These are phyloP conservation scores for Geotrypetes seraphini DNA, from an alignment of 2,797 vertebrate species.

Conservation along the genomic window DNA sequence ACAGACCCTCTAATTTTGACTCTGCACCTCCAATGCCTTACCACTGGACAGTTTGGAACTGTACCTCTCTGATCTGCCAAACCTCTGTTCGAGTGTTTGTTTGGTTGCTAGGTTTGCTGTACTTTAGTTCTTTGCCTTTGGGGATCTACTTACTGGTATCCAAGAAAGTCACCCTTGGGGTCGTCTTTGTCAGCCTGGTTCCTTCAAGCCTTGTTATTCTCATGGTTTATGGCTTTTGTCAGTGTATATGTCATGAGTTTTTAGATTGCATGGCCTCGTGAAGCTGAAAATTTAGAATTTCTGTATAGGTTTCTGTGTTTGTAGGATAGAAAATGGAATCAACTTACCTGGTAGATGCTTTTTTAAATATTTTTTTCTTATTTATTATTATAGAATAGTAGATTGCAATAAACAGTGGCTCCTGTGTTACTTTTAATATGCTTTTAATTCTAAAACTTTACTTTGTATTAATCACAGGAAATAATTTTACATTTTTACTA, in stretches of 20 bases:
- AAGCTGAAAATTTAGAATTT: background rate
- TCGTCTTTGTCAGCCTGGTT: constrained; percentile 87
- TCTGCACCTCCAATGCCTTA: constrained; percentile 73
- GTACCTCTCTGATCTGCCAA: constrained; percentile 77
- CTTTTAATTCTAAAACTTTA: background rate
- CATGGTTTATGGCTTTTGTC: constrained; percentile 90
- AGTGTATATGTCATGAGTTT: constrained; percentile 84
- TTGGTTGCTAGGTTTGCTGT: constrained; percentile 84
- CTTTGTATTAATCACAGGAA: constrained; percentile 3
- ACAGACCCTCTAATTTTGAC: constrained; percentile 74
- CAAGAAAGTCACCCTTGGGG: constrained; percentile 78
- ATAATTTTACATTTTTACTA: background rate
- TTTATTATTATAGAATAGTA: constrained; percentile 16
- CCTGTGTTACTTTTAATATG: background rate
- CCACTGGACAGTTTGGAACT: constrained; percentile 85
- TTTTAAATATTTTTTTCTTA: constrained; percentile 10
- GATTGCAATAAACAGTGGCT: constrained; percentile 5
- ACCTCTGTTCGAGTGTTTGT: constrained; percentile 75
- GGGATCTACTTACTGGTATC: constrained; percentile 91
- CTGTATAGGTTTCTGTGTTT: constrained; percentile 1
- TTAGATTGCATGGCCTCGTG: constrained; percentile 77
- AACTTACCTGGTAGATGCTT: too few species aligned
- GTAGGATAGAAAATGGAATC: constrained; percentile 29
- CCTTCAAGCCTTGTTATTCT: constrained; percentile 83
- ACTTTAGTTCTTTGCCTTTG: constrained; percentile 88